Evolutionary conservation across 1,140 invertebrate species (phyloP).

Genomic region (Heterodera schachtii): DNA sequence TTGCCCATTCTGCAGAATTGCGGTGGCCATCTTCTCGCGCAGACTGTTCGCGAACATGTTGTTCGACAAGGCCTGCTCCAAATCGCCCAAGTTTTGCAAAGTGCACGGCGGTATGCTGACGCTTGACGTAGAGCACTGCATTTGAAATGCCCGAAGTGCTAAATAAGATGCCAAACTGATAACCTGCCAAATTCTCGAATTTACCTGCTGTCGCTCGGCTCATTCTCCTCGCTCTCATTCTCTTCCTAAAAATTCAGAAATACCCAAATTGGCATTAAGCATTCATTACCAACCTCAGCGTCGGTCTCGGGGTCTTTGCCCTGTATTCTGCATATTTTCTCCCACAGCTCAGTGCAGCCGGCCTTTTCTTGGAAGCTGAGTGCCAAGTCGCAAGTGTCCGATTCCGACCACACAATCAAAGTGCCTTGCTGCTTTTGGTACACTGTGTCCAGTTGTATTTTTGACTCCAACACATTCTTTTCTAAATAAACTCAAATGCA

Average conservation of each 20-base stretch:
- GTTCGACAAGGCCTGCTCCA: conserved; percentile 72
- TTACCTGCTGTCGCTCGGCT: conserved; percentile 69
- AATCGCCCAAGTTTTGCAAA: conserved; percentile 86
- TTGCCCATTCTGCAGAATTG: conserved; percentile 81
- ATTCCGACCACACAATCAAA: conserved; percentile 99
- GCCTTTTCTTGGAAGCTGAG: conserved; percentile 99
- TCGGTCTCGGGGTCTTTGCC: conserved; percentile 57
- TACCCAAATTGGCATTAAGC: conserved; percentile 1
- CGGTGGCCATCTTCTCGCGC: conserved; percentile 89
- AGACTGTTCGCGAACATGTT: conserved; percentile 75
- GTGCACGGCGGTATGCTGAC: conserved; percentile 82
- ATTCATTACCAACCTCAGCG: conserved; percentile 28
- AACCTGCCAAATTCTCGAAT: too few species aligned
- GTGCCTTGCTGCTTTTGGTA: conserved; percentile 75
- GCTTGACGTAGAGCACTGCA: conserved; percentile 3
- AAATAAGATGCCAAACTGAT: too few species aligned
- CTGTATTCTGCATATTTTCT: conserved; percentile 93
- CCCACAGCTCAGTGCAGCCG: conserved; percentile 99
- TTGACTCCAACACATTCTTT: conserved; percentile 62
- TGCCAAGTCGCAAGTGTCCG: conserved; percentile 96
- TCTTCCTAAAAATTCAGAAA: conserved; percentile 71
- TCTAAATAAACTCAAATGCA: conserved; percentile 38
- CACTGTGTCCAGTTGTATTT: conserved; percentile 56
- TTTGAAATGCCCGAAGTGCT: conserved; percentile 70
- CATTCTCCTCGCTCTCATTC: conserved; percentile 77